Conservation (phyloP, 92 coral and sea anemone species). For the Anthopleura xanthogrammica region DNA sequence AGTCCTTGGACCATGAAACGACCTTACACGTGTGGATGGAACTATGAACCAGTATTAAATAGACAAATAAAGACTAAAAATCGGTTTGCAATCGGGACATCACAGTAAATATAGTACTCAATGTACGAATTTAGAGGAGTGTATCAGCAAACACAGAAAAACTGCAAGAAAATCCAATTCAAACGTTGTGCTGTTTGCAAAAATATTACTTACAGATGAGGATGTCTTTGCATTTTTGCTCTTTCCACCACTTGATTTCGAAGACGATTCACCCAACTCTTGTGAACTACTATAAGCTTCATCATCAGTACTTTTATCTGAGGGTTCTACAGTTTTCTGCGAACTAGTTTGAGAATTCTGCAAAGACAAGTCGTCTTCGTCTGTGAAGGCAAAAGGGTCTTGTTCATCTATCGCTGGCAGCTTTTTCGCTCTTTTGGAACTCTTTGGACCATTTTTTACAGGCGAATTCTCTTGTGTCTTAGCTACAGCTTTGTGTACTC, state of each 20-base stretch:
- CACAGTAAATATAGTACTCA: too few species aligned
- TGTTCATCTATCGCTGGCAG: conserved; percentile 58
- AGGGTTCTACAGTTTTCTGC: conserved; percentile 34
- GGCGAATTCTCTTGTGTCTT: conserved; percentile 34
- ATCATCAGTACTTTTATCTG: conserved; percentile 89
- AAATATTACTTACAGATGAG: neutral
- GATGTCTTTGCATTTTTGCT: neutral
- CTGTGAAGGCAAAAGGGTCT: conserved; percentile 86
- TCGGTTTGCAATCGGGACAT: neutral
- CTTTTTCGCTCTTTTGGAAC: conserved; percentile 39
- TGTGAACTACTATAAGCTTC: conserved; percentile 96
- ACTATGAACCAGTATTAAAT: neutral
- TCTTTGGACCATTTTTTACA: conserved; percentile 28
- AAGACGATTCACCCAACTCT: conserved; percentile 63
- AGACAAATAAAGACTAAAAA: neutral
- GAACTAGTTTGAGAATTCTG: conserved; percentile 21
- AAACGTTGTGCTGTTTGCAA: neutral
- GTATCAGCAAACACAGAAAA: neutral
- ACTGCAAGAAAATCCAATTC: neutral
- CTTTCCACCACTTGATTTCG: conserved; percentile 23
- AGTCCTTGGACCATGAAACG: neutral
- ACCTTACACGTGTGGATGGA: neutral
- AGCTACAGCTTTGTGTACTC: conserved; percentile 64
- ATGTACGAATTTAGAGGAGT: neutral
- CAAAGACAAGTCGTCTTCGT: conserved; percentile 42